Evolutionary conservation across 2,888 invertebrate species (phyloP).

Genomic region (Heliconius charithonia): DNA sequence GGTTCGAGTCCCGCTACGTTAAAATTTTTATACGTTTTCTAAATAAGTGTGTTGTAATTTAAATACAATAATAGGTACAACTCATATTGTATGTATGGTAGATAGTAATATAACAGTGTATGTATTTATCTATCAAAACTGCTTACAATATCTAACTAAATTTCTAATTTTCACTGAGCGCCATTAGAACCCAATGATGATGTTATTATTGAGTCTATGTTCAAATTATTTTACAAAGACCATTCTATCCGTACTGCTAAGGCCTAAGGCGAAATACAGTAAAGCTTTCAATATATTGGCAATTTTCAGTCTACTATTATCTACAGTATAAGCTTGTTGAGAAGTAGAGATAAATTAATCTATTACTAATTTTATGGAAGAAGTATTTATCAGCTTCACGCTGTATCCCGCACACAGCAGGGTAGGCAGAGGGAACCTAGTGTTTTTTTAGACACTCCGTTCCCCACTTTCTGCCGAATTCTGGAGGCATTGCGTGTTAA

Average conservation of each 20-base stretch:
- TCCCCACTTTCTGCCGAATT: too few relatives aligned
- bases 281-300: conserved; percentile 25
- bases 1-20: too few relatives aligned
- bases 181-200: background rate
- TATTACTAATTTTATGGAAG: background rate
- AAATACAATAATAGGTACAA: too few relatives aligned
- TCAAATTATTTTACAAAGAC: conserved; percentile 13
- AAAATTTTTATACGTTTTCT: too few relatives aligned
- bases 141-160: background rate
- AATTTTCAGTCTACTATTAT: conserved; percentile 22
- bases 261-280: conserved; percentile 26
- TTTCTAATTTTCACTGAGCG: background rate
- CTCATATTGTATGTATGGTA: background rate
- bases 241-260: background rate
- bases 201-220: background rate
- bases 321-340: background rate
- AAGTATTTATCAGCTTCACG: too few relatives aligned
- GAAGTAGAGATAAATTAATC: background rate
- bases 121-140: background rate
- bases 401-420: too few relatives aligned
- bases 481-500: too few relatives aligned
- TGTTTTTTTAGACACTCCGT: too few relatives aligned
- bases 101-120: background rate
- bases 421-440: too few relatives aligned
- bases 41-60: too few relatives aligned